A percentile compares a stretch with the other conserved stretches of the same genome.
Evolutionary conservation across 2,888 invertebrate genomes (phyloP).

Genomic region (Brachypalpus laphriformis): DNA sequence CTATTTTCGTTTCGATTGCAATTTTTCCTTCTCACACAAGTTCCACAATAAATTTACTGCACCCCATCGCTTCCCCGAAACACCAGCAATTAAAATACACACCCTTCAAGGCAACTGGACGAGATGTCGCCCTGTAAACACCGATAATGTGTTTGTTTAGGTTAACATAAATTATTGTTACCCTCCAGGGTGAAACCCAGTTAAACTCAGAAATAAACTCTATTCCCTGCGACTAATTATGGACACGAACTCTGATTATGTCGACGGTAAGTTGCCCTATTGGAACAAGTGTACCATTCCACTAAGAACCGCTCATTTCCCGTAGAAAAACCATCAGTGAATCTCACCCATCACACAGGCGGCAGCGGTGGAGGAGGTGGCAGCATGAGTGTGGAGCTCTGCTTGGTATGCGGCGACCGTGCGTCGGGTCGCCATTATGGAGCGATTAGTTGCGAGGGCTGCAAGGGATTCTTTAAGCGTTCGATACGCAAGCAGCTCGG

Average conservation of each 20-base stretch:
- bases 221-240: constrained; percentile 38
- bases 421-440: constrained; percentile 98
- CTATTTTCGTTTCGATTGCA: constrained; percentile 55
- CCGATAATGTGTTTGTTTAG: constrained; percentile 70
- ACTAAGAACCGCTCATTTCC: constrained; percentile 39
- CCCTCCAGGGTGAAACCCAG: constrained; percentile 22
- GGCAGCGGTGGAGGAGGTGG: constrained; percentile 34
- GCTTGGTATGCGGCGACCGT: constrained; percentile 97
- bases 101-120: background rate
- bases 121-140: constrained; percentile 33
- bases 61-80: background rate
- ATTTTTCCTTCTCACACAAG: constrained; percentile 36
- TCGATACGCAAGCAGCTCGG: constrained; percentile 98
- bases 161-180: constrained; percentile 66
- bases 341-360: constrained; percentile 55
- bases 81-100: background rate
- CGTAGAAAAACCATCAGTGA: constrained; percentile 65
- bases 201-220: background rate
- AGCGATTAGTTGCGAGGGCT: constrained; percentile 95
- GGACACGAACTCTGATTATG: constrained; percentile 58
- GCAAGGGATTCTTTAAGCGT: constrained; percentile 99
- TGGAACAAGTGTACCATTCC: constrained; percentile 25
- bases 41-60: constrained; percentile 8
- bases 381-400: constrained; percentile 87
- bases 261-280: constrained; percentile 48